Evolutionary conservation across 1,140 invertebrate genomes (phyloP).

Genomic region (Liolophura sinensis): DNA sequence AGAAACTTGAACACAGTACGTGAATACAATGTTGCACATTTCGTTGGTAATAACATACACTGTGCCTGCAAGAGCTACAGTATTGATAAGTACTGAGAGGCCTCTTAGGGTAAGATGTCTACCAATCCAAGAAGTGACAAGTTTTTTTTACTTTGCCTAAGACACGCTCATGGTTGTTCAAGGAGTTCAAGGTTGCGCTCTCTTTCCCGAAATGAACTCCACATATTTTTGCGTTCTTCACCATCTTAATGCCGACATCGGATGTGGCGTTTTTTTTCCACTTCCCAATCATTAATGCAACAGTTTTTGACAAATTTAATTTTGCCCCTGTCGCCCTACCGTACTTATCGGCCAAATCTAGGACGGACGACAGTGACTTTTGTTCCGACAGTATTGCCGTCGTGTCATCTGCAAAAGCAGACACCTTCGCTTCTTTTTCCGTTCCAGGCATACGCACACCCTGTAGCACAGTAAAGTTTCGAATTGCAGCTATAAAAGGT

Average conservation of each 20-base stretch:
- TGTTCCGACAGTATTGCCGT: not conserved
- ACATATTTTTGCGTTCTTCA: not conserved
- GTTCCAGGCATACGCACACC: conserved; percentile 4
- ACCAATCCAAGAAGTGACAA: not conserved
- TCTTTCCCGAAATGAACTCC: not conserved
- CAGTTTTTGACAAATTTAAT: conserved; percentile 1
- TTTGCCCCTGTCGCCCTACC: conserved; percentile 7
- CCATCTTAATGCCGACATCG: conserved; percentile 1
- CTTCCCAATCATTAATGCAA: not conserved
- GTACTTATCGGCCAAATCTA: not conserved
- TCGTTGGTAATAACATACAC: not conserved
- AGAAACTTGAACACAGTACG: not conserved
- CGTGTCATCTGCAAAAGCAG: conserved; percentile 5
- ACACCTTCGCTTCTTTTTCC: not conserved
- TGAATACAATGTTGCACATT: not conserved
- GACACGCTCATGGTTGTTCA: not conserved
- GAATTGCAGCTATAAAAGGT: conserved; percentile 9
- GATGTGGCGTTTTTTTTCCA: not conserved
- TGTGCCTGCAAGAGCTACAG: not conserved
- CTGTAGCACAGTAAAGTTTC: not conserved
- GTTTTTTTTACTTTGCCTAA: not conserved
- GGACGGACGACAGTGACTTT: conserved; percentile 1
- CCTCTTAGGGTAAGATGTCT: not conserved
- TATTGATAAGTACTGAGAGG: not conserved
- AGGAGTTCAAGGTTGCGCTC: not conserved